A percentile compares a stretch with the other conserved stretches of the same genome.
Conservation (phyloP, 92 coral and sea anemone species). For the Bergia puertoricense region DNA sequence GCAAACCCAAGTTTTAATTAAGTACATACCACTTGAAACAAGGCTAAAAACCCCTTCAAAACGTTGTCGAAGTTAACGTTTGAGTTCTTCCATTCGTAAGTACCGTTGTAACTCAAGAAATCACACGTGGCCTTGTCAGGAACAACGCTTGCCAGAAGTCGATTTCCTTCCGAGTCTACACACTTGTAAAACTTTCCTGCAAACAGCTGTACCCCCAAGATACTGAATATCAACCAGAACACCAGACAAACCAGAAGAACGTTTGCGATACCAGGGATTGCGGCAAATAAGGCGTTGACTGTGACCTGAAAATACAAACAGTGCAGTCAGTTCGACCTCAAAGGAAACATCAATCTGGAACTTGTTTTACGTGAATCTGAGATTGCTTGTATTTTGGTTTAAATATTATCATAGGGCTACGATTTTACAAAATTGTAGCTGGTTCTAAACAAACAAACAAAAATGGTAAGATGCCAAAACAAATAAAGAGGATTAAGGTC, state of each 20-base stretch:
- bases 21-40: conserved; percentile 87
- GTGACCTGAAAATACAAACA: conserved; percentile 62
- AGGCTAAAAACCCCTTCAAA: conserved; percentile 81
- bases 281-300: conserved; percentile 83
- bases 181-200: conserved; percentile 95
- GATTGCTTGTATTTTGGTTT: too few species aligned
- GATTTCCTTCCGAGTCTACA: conserved; percentile 63
- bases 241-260: conserved; percentile 89
- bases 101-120: conserved; percentile 30
- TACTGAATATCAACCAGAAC: conserved; percentile 97
- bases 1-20: too few species aligned
- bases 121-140: conserved; percentile 75
- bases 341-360: too few species aligned
- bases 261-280: conserved; percentile 93
- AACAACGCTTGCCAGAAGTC: conserved; percentile 60
- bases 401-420: too few species aligned
- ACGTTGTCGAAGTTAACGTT: conserved; percentile 91
- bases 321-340: neutral
- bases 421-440: too few species aligned
- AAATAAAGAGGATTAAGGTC: too few species aligned
- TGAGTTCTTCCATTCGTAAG: conserved; percentile 87
- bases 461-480: too few species aligned
- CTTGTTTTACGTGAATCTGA: too few species aligned
- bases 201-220: conserved; percentile 95
- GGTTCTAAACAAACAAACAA: too few species aligned